phyloP scores from a whole-genome alignment of 2,113 vertebrate genomes.

The Grallaria varia region DNA sequence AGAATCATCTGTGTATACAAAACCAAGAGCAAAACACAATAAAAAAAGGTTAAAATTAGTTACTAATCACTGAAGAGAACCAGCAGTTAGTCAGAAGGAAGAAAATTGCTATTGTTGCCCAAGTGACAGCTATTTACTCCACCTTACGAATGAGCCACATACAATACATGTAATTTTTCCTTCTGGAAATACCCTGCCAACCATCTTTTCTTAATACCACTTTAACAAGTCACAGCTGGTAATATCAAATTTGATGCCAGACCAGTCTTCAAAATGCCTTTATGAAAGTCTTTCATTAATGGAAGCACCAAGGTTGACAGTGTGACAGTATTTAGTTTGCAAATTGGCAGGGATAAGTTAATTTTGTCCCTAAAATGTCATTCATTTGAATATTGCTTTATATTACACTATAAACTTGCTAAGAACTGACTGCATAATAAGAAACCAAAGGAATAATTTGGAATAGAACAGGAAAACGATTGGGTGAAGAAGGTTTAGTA shows the following conservation, averaged over 20 bases:
- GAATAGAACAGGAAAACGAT: not conserved
- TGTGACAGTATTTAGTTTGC: not conserved
- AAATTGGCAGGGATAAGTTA: not conserved
- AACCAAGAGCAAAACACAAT: not conserved
- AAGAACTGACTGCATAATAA: not conserved
- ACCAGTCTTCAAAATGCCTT: not conserved
- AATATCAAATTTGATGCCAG: not conserved
- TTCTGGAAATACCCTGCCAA: conserved; percentile 24
- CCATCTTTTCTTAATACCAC: not conserved
- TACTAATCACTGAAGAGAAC: not conserved
- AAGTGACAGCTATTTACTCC: not conserved
- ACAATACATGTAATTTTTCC: not conserved
- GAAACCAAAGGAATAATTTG: not conserved
- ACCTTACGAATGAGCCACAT: not conserved
- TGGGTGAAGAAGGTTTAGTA: not conserved
- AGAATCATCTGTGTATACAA: not conserved
- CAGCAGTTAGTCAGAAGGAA: not conserved
- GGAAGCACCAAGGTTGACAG: conserved; percentile 20
- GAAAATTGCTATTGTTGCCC: not conserved
- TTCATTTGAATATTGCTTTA: not conserved
- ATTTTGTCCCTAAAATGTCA: conserved; percentile 32
- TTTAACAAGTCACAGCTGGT: conserved; percentile 24
- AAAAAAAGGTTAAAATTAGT: not conserved
- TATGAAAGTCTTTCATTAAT: conserved; percentile 33
- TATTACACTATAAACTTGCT: not conserved